These are phyloP conservation scores for Cetonia aurata DNA, from an alignment of 2,888 invertebrate genomes.

Conservation along the genomic window DNA sequence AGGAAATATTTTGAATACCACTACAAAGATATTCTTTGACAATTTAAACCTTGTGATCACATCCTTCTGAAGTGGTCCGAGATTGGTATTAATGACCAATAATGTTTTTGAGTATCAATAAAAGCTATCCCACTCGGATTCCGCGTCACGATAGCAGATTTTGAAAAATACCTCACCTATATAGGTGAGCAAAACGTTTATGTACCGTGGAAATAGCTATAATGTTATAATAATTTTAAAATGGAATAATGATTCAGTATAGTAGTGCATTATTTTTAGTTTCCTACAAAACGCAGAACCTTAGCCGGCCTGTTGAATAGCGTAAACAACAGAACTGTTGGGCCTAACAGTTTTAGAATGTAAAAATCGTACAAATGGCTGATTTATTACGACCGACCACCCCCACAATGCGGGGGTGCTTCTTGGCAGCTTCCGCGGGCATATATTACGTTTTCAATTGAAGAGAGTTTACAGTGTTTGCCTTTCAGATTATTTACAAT, in stretches of 20 bases:
- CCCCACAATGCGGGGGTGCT: constrained; percentile 36
- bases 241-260: too few species aligned
- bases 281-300: constrained; percentile 12
- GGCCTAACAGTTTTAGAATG: constrained; percentile 24
- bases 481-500: constrained; percentile 19
- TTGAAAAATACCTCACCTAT: too few species aligned
- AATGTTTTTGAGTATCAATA: constrained; percentile 18
- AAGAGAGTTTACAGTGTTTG: constrained; percentile 23
- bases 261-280: not conserved
- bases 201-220: too few species aligned
- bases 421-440: constrained; percentile 17
- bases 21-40: too few species aligned
- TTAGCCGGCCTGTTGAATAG: constrained; percentile 13
- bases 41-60: not conserved
- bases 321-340: constrained; percentile 23
- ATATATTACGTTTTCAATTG: constrained; percentile 37
- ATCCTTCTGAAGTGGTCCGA: constrained; percentile 10
- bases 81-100: constrained; percentile 27
- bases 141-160: not conserved
- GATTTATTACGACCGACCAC: constrained; percentile 28
- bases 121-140: constrained; percentile 30
- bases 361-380: constrained; percentile 37
- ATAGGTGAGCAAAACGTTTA: too few species aligned
- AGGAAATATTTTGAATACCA: too few species aligned
- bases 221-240: too few species aligned